These are phyloP conservation scores for Tauraco hartlaubi DNA, from an alignment of 2,797 vertebrate genomes.

Conservation along the genomic window DNA sequence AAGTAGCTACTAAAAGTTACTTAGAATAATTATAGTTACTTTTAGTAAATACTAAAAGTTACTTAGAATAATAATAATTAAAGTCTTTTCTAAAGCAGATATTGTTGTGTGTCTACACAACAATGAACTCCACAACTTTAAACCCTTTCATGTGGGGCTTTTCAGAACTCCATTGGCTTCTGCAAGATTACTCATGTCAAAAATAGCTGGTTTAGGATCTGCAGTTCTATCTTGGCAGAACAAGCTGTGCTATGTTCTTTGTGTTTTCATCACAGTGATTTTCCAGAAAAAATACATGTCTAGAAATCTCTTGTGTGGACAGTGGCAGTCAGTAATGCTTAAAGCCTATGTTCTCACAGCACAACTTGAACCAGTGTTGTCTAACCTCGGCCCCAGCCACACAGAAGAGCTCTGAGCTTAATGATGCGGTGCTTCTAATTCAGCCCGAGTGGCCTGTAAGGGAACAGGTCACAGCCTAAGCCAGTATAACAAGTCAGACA, in stretches of 20 bases:
- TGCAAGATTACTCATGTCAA: neutral
- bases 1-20: neutral
- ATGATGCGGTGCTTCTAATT: neutral
- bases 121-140: neutral
- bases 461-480: neutral
- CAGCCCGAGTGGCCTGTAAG: neutral
- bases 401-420: neutral
- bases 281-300: neutral
- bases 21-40: neutral
- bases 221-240: neutral
- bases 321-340: neutral
- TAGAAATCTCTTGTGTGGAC: neutral
- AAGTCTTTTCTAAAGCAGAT: neutral
- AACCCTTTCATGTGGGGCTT: neutral
- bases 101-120: neutral
- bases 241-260: neutral
- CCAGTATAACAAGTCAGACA: neutral
- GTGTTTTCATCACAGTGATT: neutral
- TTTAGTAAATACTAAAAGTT: neutral
- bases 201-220: neutral
- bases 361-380: neutral
- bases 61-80: neutral
- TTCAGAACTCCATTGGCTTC: neutral
- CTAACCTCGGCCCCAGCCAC: neutral
- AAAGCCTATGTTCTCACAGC: fast-evolving